Evolutionary conservation across 2,113 vertebrate species (phyloP), one percentile per base, ranked within the genome.

Genomic region (Manacus vitellinus): DNA sequence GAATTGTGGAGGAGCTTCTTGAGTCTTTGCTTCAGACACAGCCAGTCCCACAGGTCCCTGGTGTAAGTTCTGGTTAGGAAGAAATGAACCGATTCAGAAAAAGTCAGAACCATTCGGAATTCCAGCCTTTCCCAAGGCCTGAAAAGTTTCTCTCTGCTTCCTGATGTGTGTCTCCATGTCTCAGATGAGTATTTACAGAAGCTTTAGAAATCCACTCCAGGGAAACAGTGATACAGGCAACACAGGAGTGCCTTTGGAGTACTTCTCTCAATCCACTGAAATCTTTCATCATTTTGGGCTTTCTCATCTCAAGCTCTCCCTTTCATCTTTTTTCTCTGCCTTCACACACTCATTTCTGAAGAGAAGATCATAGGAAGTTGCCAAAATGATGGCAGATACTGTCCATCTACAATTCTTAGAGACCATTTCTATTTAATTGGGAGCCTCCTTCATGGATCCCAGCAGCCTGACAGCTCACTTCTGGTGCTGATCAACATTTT

Each of bases 21-120:
- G 15, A 76, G 67, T 19, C 63, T 54, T 1, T 43, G 12, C 35
- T 67, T 65, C 80, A 88, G 49, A 67, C 2, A 3, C 0, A 58
- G 18, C 43, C 54, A 30, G 16, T 19, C 25, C 59, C 74, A 43
- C 70, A 51, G 2, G 0, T n/a, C 31, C 44, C 19, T 0, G 0
- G 12, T 55, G 18, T 18, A 78, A 59, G 7, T 2, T 18, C 43
- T 74, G 61, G 11, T 62, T 18, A 46, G 6, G 33, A 46, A 78
- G 65, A 43, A 52, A 56, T 33, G 7, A 67, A 71, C 3, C 20
- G 14, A 13, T 52, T 85, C 82, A 72, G 70, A 24, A 70, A 55
- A 66, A 49, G 24, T 27, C 46, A 33, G 51, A 88, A 37, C 81
- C 19, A 23, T 62, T 73, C 46, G 47, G 33, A 84, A 74, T 58